These are phyloP conservation scores for Isotomurus palustris DNA, from an alignment of 2,888 invertebrate genomes.

Conservation along the genomic window DNA sequence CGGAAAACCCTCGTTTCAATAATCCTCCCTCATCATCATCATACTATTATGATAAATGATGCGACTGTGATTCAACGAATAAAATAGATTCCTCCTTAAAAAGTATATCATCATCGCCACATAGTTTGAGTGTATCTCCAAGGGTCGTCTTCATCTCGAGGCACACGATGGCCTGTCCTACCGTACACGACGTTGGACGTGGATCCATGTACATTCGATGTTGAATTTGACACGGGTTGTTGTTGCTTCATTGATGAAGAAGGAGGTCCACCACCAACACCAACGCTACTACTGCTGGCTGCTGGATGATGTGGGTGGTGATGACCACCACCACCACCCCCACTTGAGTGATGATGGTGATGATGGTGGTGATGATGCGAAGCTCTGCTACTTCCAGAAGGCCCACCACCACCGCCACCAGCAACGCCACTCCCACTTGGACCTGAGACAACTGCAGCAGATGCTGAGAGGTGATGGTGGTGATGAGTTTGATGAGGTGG, in stretches of 20 bases:
- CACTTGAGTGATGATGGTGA: background rate
- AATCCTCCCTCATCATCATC: too few species aligned
- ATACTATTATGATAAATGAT: too few species aligned
- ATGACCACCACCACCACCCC: background rate
- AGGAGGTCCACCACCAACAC: background rate
- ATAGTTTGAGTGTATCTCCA: conserved; percentile 38
- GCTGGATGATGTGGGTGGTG: background rate
- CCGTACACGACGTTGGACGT: background rate
- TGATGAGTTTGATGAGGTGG: background rate
- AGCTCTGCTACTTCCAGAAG: background rate
- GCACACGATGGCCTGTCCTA: conserved; percentile 12
- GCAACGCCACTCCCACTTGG: background rate
- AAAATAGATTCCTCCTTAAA: too few species aligned
- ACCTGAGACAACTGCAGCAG: background rate
- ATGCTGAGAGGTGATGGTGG: background rate
- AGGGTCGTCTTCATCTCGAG: conserved; percentile 21
- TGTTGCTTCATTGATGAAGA: too few species aligned
- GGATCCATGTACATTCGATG: background rate
- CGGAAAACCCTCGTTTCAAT: too few species aligned
- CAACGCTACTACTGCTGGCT: too few species aligned
- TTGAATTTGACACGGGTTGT: background rate
- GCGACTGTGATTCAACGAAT: too few species aligned
- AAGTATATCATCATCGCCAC: conserved; percentile 41
- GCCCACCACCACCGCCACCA: background rate
- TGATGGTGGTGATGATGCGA: conserved; percentile 9